Evolutionary conservation across 2,797 vertebrate genomes (phyloP).

Genomic region (Tinamus major): DNA sequence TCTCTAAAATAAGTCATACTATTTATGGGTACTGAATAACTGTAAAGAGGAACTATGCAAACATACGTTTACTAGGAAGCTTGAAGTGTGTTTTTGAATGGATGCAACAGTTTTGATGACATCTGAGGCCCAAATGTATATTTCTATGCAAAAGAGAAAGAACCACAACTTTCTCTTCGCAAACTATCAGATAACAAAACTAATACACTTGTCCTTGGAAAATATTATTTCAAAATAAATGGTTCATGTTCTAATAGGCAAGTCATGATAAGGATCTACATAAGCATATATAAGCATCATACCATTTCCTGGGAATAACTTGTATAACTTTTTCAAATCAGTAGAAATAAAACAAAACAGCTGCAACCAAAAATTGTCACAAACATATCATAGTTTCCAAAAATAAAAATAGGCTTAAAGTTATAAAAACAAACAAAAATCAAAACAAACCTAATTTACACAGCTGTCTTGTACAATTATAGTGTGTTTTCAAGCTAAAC

Average conservation of each 20-base stretch:
- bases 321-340: too few relatives aligned
- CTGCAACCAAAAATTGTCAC: rapidly evolving
- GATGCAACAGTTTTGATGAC: background rate
- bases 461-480: background rate
- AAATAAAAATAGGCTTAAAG: background rate
- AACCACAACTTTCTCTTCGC: background rate
- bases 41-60: background rate
- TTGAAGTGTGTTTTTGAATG: background rate
- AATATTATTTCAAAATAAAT: background rate
- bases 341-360: background rate
- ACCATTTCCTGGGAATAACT: too few relatives aligned
- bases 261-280: background rate
- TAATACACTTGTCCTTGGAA: background rate
- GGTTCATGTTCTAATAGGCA: background rate
- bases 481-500: rapidly evolving
- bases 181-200: background rate
- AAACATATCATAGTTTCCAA: background rate
- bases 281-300: background rate
- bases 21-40: background rate
- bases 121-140: background rate
- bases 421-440: background rate
- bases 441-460: background rate
- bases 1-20: background rate
- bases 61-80: background rate
- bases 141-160: background rate